Conservation (phyloP, 2,113 vertebrate species). For the Coryphaenoides rupestris region DNA sequence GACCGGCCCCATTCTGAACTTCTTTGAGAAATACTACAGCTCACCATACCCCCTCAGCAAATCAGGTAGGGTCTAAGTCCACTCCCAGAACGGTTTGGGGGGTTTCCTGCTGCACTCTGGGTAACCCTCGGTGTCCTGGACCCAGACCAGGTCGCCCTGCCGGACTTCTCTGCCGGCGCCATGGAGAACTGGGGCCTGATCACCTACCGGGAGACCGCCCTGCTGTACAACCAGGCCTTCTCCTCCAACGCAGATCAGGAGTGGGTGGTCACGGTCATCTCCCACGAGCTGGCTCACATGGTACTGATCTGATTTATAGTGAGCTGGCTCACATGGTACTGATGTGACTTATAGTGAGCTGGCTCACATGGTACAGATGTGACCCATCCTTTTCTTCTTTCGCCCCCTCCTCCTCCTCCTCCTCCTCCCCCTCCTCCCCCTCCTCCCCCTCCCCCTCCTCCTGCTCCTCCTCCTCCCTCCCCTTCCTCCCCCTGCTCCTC, state of each 20-base stretch:
- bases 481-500: no score
- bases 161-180: conserved; percentile 53
- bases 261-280: conserved; percentile 40
- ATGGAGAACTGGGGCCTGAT: conserved; percentile 78
- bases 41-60: conserved; percentile 37
- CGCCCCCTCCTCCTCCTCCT: no score
- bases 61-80: conserved; percentile 47
- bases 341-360: no score
- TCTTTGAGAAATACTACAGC: conserved; percentile 34
- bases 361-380: no score
- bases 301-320: conserved; percentile 43
- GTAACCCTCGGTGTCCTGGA: not conserved
- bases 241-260: conserved; percentile 60
- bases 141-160: conserved; percentile 72
- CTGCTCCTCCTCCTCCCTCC: no score
- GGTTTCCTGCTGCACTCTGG: not conserved
- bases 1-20: conserved; percentile 46
- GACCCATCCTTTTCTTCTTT: no score
- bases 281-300: conserved; percentile 75
- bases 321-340: no score
- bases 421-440: no score
- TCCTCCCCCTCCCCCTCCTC: no score
- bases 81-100: no score
- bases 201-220: conserved; percentile 59
- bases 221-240: conserved; percentile 62